Base-by-base conservation (phyloP, 2,113 vertebrate species). In the Cyprinus carpio region DNA sequence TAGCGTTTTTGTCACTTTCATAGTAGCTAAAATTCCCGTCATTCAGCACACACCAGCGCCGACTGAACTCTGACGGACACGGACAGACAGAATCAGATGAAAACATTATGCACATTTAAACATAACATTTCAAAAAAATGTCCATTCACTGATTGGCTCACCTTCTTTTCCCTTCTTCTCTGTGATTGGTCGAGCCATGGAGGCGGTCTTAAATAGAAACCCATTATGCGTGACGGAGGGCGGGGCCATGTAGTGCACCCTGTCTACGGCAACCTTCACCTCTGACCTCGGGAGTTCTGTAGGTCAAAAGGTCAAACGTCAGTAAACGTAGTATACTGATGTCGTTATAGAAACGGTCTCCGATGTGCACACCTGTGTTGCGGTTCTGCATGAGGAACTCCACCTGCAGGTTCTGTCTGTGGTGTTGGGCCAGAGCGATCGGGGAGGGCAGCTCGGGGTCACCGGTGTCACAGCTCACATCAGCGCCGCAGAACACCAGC, bases 401-500 rank as follows among this genome's bases (percentile, higher is more conserved):
- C 85, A 97, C 95, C 94, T 99, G 98, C 86, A 99, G 89, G 1
- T 84, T 92, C 90, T 97, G 97, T 0, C 94, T 92, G 0, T 96
- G 95, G 84, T 93, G 90, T 62, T 91, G 89, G 0, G 98, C 97
- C 84, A 99, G 92, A 54, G 91, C 92, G 15, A 96, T 81, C 5
- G 96, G 96, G 0, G 93, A 92, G 0, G 96, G 95, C 81, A 91
- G 94, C 51, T 81, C 90, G 0, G 94, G 91, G 90, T 96, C 93
- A 40, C 95, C 96, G 0, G 96, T 95, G 83, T 93, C 92, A 89
- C 97, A 97, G 92, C 89, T 95, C 54, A 96, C 95, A 77, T 96
- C 94, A 0, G 98, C 97, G 16, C 98, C 98, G 0, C 97, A 99
- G 92, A 98, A 99, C 62, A 99, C 92, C 84, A 99, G 94, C 0